These are phyloP conservation scores for Tetragonula carbonaria DNA, from an alignment of 2,888 invertebrate species.

Conservation along the genomic window DNA sequence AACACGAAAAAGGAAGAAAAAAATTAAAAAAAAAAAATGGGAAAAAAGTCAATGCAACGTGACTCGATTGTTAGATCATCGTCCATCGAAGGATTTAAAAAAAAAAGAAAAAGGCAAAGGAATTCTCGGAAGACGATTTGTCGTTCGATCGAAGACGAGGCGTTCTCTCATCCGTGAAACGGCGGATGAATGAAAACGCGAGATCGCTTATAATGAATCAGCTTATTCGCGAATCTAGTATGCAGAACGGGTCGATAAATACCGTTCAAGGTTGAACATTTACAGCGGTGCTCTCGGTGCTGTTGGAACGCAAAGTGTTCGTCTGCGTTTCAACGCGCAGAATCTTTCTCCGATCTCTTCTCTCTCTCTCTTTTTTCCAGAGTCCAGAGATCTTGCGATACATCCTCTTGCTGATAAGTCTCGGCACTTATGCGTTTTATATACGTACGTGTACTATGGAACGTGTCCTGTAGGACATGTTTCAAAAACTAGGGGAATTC, in stretches of 20 bases:
- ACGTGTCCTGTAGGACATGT: too few relatives aligned
- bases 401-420: too few relatives aligned
- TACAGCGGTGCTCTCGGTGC: conserved; percentile 29
- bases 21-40: not conserved
- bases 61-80: not conserved
- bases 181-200: conserved; percentile 62
- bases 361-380: not conserved
- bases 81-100: not conserved
- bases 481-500: too few relatives aligned
- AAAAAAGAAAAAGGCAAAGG: not conserved
- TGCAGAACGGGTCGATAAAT: conserved; percentile 69
- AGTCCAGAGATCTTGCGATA: not conserved
- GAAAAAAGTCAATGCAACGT: not conserved
- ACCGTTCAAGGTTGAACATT: conserved; percentile 64
- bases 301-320: conserved; percentile 35
- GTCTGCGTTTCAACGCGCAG: conserved; percentile 19
- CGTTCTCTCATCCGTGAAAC: not conserved
- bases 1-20: not conserved
- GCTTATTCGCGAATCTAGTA: conserved; percentile 68
- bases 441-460: too few relatives aligned
- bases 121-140: not conserved
- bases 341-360: conserved; percentile 1
- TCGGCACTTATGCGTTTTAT: too few relatives aligned
- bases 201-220: conserved; percentile 64
- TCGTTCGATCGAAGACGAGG: not conserved